Evolutionary conservation across 2,797 vertebrate species (phyloP).

Genomic region (Austrolebias charrua): DNA sequence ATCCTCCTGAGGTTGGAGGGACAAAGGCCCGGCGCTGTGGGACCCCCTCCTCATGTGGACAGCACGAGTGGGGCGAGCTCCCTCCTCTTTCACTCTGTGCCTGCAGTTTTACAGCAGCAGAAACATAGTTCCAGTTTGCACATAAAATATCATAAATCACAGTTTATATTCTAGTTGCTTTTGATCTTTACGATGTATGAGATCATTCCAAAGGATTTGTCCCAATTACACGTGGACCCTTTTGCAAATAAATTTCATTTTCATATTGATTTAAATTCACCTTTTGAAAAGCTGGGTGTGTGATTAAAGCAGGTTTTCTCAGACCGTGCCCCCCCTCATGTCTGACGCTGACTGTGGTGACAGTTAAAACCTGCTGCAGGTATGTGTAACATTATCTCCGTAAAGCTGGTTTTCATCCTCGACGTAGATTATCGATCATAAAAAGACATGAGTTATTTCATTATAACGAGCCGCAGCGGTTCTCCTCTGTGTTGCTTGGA

Average conservation of each 20-base stretch:
- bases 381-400: constrained; percentile 37
- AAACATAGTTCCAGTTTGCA: constrained; percentile 10
- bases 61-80: background rate
- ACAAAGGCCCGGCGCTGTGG: constrained; percentile 57
- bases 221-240: constrained; percentile 6
- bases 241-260: constrained; percentile 29
- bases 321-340: constrained; percentile 17
- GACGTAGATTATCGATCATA: constrained; percentile 40
- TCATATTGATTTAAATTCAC: constrained; percentile 10
- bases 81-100: background rate
- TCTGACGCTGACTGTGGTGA: constrained; percentile 28
- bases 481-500: constrained; percentile 46
- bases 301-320: constrained; percentile 13
- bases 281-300: constrained; percentile 17
- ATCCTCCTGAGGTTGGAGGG: constrained; percentile 57
- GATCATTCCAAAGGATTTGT: constrained; percentile 20
- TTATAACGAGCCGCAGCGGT: constrained; percentile 53
- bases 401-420: constrained; percentile 40
- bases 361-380: constrained; percentile 30
- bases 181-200: background rate
- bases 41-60: constrained; percentile 22
- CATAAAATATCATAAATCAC: constrained; percentile 1
- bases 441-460: constrained; percentile 59
- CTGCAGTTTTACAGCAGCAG: constrained; percentile 11
- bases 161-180: constrained; percentile 12